Conservation (phyloP, 1,140 invertebrate species). For the Tigriopus japonicus region DNA sequence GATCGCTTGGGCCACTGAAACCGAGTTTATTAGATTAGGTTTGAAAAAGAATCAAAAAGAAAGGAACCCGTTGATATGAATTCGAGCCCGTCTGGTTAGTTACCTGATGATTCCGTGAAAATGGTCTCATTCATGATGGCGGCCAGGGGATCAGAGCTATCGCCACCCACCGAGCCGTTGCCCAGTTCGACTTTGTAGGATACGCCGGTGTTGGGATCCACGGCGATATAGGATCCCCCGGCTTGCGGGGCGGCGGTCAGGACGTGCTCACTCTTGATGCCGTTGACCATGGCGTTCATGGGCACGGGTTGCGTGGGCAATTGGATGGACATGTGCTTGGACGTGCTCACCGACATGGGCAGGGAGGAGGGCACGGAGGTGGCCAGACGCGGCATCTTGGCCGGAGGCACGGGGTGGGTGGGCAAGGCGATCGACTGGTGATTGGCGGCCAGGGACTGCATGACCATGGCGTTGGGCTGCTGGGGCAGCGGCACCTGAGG, state of each 20-base stretch:
- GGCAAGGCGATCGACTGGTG: background rate
- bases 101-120: conserved; percentile 8
- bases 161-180: background rate
- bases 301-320: background rate
- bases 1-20: background rate
- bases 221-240: background rate
- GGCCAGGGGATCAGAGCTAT: conserved; percentile 6
- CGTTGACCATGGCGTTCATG: background rate
- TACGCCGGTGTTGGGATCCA: conserved; percentile 3
- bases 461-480: background rate
- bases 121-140: conserved; percentile 15
- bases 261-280: background rate
- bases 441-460: background rate
- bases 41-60: too few species aligned
- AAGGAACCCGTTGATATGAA: too few species aligned
- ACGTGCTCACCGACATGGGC: background rate
- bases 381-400: background rate
- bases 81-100: too few species aligned
- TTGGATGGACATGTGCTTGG: background rate
- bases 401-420: background rate
- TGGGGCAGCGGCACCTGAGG: background rate
- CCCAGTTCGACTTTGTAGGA: conserved; percentile 2
- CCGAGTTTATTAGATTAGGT: too few species aligned
- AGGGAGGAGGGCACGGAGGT: background rate
- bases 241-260: background rate